Base-by-base conservation (phyloP, 1,140 invertebrate species). In the Triops cancriformis region DNA sequence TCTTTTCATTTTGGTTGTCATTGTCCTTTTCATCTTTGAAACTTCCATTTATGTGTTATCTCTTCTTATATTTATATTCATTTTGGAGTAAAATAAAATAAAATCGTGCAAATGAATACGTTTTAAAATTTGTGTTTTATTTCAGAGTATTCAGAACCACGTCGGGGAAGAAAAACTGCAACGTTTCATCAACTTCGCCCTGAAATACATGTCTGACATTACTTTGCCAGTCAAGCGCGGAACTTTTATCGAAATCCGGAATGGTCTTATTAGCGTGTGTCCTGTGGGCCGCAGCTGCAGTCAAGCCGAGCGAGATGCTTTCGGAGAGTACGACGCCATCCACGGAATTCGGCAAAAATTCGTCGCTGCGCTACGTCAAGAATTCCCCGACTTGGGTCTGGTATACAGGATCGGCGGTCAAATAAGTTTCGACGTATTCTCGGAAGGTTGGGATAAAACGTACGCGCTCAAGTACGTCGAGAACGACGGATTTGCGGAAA, bases 381-480 rank as follows among this genome's bases (percentile, higher is more conserved):
- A 96, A 81, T 99, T 99, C 85, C 87, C 89, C 9, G 88, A 93
- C 83, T 85, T 90, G 28, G 91, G 90, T 42, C 86, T 97, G 3
- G 89, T 88, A 0, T 96, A 93, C 83, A 90, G 91, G 73, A 91
- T 95, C 78, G 90, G 97, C 79, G 97, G 97, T 10, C 96, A 99
- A 86, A 99, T 99, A 79, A 98, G 96, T 85, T 92, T 99, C 76
- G 98, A 99, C 86, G 94, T 97, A 0, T 99, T 97, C 84, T 98
- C 98, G 0, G 86, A 86, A 75, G 97, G 97, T 0, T 99, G 98
- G 98, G 95, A 99, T 83, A 99, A 99, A 86, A 97, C 95, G 0
- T 99, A 92, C 84, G 98, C 96, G 83, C 86, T 99, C 5, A 87
- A 89, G n/a, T 92, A 94, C 82, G 84, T 98, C 26, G 82, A 86